A percentile compares a stretch with the other conserved stretches of the same genome.
These are phyloP conservation scores for Dioctria rufipes DNA, from an alignment of 2,888 invertebrate genomes.

Conservation along the genomic window DNA sequence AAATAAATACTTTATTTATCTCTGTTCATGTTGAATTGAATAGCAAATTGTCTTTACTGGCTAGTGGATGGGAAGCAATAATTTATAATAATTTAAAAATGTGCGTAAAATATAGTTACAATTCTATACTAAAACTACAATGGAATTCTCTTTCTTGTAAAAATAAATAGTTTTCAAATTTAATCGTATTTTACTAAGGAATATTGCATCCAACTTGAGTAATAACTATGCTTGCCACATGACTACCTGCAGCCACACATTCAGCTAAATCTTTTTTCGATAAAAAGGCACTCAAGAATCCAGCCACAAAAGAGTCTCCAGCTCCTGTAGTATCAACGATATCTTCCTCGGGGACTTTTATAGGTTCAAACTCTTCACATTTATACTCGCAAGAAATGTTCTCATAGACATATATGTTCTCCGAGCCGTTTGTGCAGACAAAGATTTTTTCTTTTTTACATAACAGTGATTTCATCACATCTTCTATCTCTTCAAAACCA, in stretches of 20 bases:
- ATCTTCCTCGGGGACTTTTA: constrained; percentile 67
- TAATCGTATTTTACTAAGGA: constrained; percentile 62
- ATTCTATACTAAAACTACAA: neutral
- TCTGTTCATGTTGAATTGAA: too few relatives aligned
- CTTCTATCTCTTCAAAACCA: constrained; percentile 61
- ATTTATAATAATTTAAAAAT: too few relatives aligned
- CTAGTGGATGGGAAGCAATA: too few relatives aligned
- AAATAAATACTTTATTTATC: too few relatives aligned
- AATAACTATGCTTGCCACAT: constrained; percentile 72
- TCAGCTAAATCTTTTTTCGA: constrained; percentile 68
- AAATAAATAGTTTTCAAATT: neutral
- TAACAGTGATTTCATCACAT: constrained; percentile 61
- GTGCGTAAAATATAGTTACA: too few relatives aligned
- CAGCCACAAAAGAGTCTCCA: constrained; percentile 76
- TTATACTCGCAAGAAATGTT: constrained; percentile 62
- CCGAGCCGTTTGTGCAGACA: constrained; percentile 77
- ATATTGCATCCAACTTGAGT: constrained; percentile 72
- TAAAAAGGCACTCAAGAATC: constrained; percentile 73
- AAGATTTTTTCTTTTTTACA: constrained; percentile 71
- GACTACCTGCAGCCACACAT: constrained; percentile 71
- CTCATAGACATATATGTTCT: constrained; percentile 73
- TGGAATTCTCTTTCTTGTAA: neutral
- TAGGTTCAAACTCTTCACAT: constrained; percentile 65
- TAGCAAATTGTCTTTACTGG: too few relatives aligned
- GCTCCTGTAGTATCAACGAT: constrained; percentile 76